Evolutionary conservation across 2,797 vertebrate species (phyloP).

Genomic region (Peromyscus aztecus): DNA sequence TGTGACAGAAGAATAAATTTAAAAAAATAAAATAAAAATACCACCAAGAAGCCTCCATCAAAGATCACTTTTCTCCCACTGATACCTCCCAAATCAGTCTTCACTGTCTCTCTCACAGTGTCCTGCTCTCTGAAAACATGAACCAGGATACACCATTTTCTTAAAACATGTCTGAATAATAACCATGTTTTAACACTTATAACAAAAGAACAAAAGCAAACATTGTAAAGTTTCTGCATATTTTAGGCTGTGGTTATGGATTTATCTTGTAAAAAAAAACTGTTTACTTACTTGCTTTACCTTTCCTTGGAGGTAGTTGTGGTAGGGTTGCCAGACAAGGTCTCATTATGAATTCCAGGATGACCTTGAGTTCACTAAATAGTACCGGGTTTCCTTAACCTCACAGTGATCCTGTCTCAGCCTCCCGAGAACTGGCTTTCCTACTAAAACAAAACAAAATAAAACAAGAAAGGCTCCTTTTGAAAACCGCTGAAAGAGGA

Average conservation of each 20-base stretch:
- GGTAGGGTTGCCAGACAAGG: not conserved
- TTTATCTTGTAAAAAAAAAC: slow-evolving; percentile 42
- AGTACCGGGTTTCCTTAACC: too few relatives aligned
- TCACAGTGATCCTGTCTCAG: not conserved
- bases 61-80: not conserved
- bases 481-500: slow-evolving; percentile 39
- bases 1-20: not conserved
- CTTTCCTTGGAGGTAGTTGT: too few relatives aligned
- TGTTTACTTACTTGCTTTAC: slow-evolving; percentile 32
- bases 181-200: slow-evolving; percentile 19
- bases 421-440: not conserved
- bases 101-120: not conserved
- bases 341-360: not conserved
- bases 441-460: not conserved
- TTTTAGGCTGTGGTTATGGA: not conserved
- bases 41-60: not conserved
- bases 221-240: slow-evolving; percentile 24
- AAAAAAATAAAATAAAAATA: not conserved
- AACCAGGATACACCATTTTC: slow-evolving; percentile 1
- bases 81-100: not conserved
- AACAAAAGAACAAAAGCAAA: slow-evolving; percentile 8
- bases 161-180: slow-evolving; percentile 29
- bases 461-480: slow-evolving; percentile 9
- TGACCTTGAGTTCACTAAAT: not conserved
- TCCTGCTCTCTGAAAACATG: not conserved